These are phyloP conservation scores for Nycticryphes semicollaris DNA, from an alignment of 2,113 vertebrate species.

Conservation along the genomic window DNA sequence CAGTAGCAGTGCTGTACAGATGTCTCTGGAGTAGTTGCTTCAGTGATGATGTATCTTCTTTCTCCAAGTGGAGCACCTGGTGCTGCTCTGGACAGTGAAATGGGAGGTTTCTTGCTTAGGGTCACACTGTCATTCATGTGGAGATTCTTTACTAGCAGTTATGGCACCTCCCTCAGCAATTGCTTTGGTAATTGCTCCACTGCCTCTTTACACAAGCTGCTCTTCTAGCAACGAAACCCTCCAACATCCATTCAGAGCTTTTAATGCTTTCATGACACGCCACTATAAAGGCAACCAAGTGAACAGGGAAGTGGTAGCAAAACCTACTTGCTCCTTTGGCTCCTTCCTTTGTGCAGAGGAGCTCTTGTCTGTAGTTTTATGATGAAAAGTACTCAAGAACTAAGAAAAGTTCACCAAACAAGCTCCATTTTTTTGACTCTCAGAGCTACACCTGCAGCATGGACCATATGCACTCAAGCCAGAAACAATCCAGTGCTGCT, in stretches of 20 bases:
- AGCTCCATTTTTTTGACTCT: accelerated
- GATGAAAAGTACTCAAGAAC: not conserved
- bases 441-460: not conserved
- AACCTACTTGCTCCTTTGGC: not conserved
- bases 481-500: not conserved
- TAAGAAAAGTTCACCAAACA: not conserved
- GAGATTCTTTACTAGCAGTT: not conserved
- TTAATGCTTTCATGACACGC: not conserved
- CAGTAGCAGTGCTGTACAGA: not conserved
- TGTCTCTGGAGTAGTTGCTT: not conserved
- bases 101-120: not conserved
- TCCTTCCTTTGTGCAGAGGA: not conserved
- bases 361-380: not conserved
- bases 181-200: not conserved
- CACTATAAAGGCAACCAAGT: not conserved
- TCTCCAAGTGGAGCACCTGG: not conserved
- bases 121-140: not conserved
- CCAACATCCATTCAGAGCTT: not conserved
- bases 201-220: not conserved
- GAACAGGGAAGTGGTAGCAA: not conserved
- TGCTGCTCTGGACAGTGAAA: not conserved
- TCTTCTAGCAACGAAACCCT: not conserved
- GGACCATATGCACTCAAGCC: not conserved
- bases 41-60: not conserved
- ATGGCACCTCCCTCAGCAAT: not conserved